Evolutionary conservation across 2,888 invertebrate genomes (phyloP), one percentile per base, ranked within the genome.

Genomic region (Lomographa bimaculata): DNA sequence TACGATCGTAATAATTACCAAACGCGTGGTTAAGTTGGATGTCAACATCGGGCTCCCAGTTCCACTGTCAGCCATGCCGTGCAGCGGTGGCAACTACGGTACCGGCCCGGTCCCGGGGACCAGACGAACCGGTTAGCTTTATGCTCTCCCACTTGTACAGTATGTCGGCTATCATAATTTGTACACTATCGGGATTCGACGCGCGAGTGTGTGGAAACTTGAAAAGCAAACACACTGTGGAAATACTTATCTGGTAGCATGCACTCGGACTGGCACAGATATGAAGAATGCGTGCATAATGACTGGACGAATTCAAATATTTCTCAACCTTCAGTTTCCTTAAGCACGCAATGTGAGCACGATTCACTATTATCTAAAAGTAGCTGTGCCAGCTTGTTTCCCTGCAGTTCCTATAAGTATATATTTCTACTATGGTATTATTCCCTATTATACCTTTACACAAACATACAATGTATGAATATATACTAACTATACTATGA

Each of bases 1-100:
- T 46, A 28, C 39, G 49, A 38, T 50, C 35, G 35, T 40, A 40
- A 47, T 45, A 29, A 46, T 44, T 43, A 46, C 37, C 34, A 27
- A 46, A 44, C 46, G 38, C 32, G 25, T 42, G 35, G 34, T 48
- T 43, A 37, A 35, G 33, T 47, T 14, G 14, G 34, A 36, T 50
- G 48, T 43, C 48, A 40, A 48, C 51, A 48, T 18, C 46, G 36
- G 29, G 26, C 18, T 25, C 35, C 28, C 33, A 12, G n/a, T n/a
- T n/a, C n/a, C n/a, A n/a, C n/a, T n/a, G n/a, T n/a, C n/a, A n/a
- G n/a, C n/a, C n/a, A n/a, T n/a, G n/a, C n/a, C n/a, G n/a, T n/a
- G n/a, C n/a, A n/a, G n/a, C n/a, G n/a, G n/a, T n/a, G n/a, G n/a
- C n/a, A n/a, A n/a, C n/a, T n/a, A n/a, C n/a, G n/a, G n/a, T n/a